Evolutionary conservation across 2,113 vertebrate genomes (phyloP), one percentile per base, ranked within the genome.

Genomic region (Festucalex cinctus): DNA sequence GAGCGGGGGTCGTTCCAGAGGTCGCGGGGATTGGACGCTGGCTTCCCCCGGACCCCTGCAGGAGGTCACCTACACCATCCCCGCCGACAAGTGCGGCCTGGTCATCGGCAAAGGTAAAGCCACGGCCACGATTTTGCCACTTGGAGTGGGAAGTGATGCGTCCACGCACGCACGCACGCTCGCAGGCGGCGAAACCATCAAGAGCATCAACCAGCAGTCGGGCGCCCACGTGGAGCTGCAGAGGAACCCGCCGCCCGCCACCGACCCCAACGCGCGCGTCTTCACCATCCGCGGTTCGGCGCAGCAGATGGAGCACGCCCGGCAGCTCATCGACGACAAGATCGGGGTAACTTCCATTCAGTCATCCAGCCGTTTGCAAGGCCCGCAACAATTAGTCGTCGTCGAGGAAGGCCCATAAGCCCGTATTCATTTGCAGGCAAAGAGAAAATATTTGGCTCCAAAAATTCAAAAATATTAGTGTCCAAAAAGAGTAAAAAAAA

Each of bases 301-400:
- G 10, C 97, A 97, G 82, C 96, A 99, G 90, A 96, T 98, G 35
- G 96, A 98, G 60, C 88, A 95, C 35, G 96, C 97, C 44, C 90
- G 96, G 8, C 96, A 98, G 80, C 94, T 98, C 90, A 98, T 98
- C 61, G 97, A 99, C 61, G 95, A 99, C 91, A 99, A 96, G 93
- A 97, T 99, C n/a, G 96, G 96, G 78, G 96, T 99, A n/a, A n/a
- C n/a, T n/a, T n/a, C n/a, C n/a, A n/a, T n/a, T n/a, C n/a, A n/a
- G n/a, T n/a, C n/a, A n/a, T n/a, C n/a, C n/a, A n/a, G n/a, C n/a
- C n/a, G n/a, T n/a, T n/a, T n/a, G n/a, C n/a, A n/a, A n/a, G n/a
- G n/a, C n/a, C n/a, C n/a, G n/a, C n/a, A n/a, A n/a, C n/a, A n/a
- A n/a, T n/a, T n/a, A n/a, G n/a, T n/a, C n/a, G n/a, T n/a, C n/a